These are phyloP conservation scores for Erythrolamprus reginae DNA, from an alignment of 2,113 vertebrate genomes.

Conservation along the genomic window DNA sequence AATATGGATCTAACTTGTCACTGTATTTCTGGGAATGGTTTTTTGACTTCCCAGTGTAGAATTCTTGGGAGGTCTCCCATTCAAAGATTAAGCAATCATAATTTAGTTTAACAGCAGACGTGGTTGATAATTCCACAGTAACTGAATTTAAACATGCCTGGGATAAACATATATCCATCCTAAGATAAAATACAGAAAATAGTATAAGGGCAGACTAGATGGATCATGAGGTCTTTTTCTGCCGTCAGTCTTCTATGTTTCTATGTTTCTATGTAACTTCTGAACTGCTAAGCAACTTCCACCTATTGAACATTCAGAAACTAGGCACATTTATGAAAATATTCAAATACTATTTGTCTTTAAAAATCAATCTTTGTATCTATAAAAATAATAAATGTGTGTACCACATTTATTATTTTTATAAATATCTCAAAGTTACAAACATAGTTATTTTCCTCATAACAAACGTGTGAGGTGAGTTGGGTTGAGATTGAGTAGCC, in stretches of 20 bases:
- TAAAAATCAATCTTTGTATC: neutral
- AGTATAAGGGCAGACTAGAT: too few species aligned
- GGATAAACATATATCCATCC: too few species aligned
- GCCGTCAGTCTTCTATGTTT: too few species aligned
- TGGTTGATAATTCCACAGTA: too few species aligned
- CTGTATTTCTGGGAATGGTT: neutral
- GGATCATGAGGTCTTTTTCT: too few species aligned
- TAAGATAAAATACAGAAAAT: too few species aligned
- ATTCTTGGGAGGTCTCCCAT: neutral
- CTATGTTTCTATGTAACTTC: too few species aligned
- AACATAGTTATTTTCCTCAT: neutral
- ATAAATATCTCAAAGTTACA: neutral
- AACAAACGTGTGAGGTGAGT: neutral
- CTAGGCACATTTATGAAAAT: neutral
- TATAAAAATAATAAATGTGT: neutral
- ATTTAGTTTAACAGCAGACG: too few species aligned
- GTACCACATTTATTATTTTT: too few species aligned
- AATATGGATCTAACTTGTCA: neutral
- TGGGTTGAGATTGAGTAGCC: too few species aligned
- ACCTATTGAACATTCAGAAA: neutral
- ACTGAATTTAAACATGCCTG: too few species aligned
- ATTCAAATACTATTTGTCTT: neutral
- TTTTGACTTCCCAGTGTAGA: neutral
- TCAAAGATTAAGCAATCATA: neutral
- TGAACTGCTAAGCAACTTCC: neutral